Evolutionary conservation across 30 jellyfish, hydroid and myxozoan genomes (phyloP), one percentile per base, ranked within the genome.

Genomic region (Catostylus mosaicus): DNA sequence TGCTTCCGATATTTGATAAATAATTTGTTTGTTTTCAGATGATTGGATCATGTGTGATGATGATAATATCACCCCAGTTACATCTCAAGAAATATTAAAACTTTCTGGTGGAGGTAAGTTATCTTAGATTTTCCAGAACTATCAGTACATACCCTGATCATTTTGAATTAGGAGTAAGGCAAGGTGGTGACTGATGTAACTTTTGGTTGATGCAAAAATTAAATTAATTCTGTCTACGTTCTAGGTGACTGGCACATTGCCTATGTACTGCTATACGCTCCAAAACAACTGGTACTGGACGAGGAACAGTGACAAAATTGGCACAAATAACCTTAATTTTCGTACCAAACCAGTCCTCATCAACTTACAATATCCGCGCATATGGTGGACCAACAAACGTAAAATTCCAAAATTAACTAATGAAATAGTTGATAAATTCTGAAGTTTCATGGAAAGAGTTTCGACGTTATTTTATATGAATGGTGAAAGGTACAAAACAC

Each of bases 181-280:
- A n/a, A n/a, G n/a, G n/a, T n/a, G n/a, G n/a, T n/a, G n/a, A n/a
- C n/a, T n/a, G n/a, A n/a, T n/a, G n/a, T n/a, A n/a, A n/a, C n/a
- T n/a, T n/a, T n/a, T n/a, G n/a, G n/a, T n/a, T n/a, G n/a, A n/a
- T n/a, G n/a, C n/a, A n/a, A 12, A 8, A 16, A 14, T 14, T 32
- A 10, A 32, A 26, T 30, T 29, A 29, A 12, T 38, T 70, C 33
- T 75, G 14, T 34, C 46, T 31, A 30, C 22, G 27, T 73, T 78
- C 57, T 47, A 90, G 97, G 97, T 37, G 97, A 90, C 62, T 90
- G 97, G 97, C 97, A 90, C 78, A 73, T 90, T 30, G 97, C 97
- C 0, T 90, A 90, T 62, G 97, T 90, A 30, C 94, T 90, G 0
- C 90, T 90, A 5, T 90, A 90, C 43, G 89, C 88, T 19, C 96